Conservation (phyloP, 2,797 vertebrate genomes). For the Benthosema pterotum region DNA sequence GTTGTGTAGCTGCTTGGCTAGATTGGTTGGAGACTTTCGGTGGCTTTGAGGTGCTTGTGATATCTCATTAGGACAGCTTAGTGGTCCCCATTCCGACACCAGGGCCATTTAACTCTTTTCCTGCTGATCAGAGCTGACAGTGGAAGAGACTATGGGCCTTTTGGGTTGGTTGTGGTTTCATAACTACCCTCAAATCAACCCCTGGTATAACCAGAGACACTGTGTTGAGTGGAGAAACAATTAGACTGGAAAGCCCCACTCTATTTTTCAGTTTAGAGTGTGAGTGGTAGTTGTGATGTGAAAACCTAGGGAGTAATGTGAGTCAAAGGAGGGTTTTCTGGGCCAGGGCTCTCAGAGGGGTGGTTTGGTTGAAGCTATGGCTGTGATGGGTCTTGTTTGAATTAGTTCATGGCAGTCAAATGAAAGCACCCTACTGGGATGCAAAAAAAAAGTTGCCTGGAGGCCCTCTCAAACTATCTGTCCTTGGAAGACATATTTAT, state of each 20-base stretch:
- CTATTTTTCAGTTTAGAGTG: constrained; percentile 18
- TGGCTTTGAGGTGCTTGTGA: constrained; percentile 29
- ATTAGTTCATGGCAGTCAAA: constrained; percentile 59
- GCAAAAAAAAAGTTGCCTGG: constrained; percentile 55
- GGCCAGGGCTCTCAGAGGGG: constrained; percentile 16
- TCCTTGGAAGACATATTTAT: constrained; percentile 83
- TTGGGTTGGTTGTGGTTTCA: constrained; percentile 4
- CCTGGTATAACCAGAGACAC: constrained; percentile 4
- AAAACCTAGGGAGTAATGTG: constrained; percentile 25
- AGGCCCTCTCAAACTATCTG: constrained; percentile 76
- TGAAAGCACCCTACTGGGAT: constrained; percentile 70
- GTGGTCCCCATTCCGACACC: constrained; percentile 17
- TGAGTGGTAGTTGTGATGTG: constrained; percentile 19
- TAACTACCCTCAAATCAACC: constrained; percentile 14
- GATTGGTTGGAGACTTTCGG: constrained; percentile 25
- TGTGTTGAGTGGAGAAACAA: constrained; percentile 20
- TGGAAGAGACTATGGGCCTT: constrained; percentile 1
- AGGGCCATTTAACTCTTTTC: constrained; percentile 15
- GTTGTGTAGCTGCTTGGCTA: constrained; percentile 25
- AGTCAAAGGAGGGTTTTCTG: constrained; percentile 24
- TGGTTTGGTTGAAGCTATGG: constrained; percentile 21
- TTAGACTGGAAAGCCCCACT: constrained; percentile 21
- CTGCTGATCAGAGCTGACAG: constrained; percentile 23
- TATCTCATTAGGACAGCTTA: constrained; percentile 39
- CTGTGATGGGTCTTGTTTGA: constrained; percentile 58